Base-by-base conservation (phyloP, 2,888 invertebrate species). In the Portevinia maculata region DNA sequence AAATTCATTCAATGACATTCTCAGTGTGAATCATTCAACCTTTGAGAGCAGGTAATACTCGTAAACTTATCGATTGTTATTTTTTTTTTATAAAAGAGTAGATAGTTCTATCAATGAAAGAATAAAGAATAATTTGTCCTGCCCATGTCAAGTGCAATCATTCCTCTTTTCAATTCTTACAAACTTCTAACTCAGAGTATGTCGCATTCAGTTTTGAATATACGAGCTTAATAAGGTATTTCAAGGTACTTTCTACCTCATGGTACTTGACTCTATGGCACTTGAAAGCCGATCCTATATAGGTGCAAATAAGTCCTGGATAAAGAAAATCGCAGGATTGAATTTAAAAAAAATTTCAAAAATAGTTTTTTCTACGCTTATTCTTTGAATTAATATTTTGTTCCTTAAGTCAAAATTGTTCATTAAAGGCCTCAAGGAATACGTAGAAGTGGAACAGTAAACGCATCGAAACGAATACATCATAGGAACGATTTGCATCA, bases 121-220 rank as follows among this genome's bases (percentile, higher is more conserved):
- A 59, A 55, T 57, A 74, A 60, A 53, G 74, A 74, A 74, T 62
- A 79, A 74, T 69, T 69, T 79, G 74, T 74, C 79, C 55, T 69
- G 62, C 57, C 62, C 62, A 74, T 67, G 74, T 74, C 62, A 69
- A 74, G 79, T 79, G 79, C 74, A 79, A 79, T 79, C 62, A 62
- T 60, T 79, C 44, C 34, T 74, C 79, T 74, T 62, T 74, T 74
- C 62, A 74, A 39, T 70, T 48, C 34, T 32, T 41, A 50, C 62
- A 11, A n/a, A n/a, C 32, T 19, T 41, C 21, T 57, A 74, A 67
- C 79, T 74, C 60, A 19, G 44, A 69, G 69, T 44, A 24, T 74
- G 19, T 76, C 32, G 53, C 44, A 73, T 60, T 65, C 52, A 50
- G 30, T 50, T 44, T 52, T 44, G 28, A 3, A n/a, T 17, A 17